These are phyloP conservation scores for Operophtera brumata DNA, from an alignment of 2,888 invertebrate genomes.

Conservation along the genomic window DNA sequence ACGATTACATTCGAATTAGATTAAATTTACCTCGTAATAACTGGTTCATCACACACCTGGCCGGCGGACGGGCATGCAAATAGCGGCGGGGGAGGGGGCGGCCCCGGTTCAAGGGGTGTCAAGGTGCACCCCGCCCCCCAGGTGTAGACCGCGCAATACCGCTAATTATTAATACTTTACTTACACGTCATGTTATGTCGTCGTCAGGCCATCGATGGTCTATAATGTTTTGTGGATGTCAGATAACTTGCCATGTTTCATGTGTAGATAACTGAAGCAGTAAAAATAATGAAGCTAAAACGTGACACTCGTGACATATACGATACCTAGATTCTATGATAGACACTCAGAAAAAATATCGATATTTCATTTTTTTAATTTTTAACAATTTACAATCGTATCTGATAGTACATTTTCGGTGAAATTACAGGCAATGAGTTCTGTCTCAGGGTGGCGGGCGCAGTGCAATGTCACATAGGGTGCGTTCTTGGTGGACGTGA, in stretches of 20 bases:
- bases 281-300: constrained; percentile 2
- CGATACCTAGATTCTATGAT: too few species aligned
- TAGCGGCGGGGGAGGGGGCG: constrained; percentile 37
- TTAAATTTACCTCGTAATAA: constrained; percentile 45
- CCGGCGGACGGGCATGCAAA: constrained; percentile 39
- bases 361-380: too few species aligned
- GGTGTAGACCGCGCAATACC: constrained; percentile 27
- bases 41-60: constrained; percentile 48
- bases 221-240: constrained; percentile 24
- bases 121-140: constrained; percentile 45
- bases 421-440: too few species aligned
- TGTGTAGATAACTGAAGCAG: background rate
- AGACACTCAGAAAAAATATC: too few species aligned
- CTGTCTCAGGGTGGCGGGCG: too few species aligned
- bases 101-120: constrained; percentile 50
- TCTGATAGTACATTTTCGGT: too few species aligned
- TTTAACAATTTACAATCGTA: too few species aligned
- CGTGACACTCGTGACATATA: background rate
- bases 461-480: too few species aligned
- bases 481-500: too few species aligned
- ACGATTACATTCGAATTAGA: constrained; percentile 37
- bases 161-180: constrained; percentile 49
- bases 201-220: constrained; percentile 25
- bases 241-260: constrained; percentile 4
- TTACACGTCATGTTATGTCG: constrained; percentile 23